Evolutionary conservation across 92 coral and sea anemone species (phyloP), one percentile per base, ranked within the genome.

Genomic region (Phenganax marumi): DNA sequence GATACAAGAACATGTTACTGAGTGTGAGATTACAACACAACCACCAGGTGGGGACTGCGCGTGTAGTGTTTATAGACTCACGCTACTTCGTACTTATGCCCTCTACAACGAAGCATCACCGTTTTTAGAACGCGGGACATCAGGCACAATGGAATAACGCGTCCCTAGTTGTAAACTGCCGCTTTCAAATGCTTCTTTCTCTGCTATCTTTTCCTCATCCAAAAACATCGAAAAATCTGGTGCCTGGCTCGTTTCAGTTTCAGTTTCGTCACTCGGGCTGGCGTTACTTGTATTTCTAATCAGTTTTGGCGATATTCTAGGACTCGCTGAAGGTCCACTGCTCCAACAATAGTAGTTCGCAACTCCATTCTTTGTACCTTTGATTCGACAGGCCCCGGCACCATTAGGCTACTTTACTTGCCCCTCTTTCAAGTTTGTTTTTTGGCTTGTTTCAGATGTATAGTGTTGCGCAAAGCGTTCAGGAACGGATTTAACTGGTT

Each of bases 121-220:
- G 39, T 13, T 72, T 17, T 78, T 78, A 50, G 8, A 19, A 50
- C 12, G 50, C 19, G 81, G 7, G 39, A 78, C 60, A 46, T 78
- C 50, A 1, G 83, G 83, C 50, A 78, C 21, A 26, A 78, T 72
- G 39, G 83, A 78, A 50, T 78, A 77, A 17, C 61, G 83, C 47
- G 60, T 78, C 7, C 83, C 83, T 9, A 61, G 49, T 21, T 61
- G 83, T 16, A 78, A 50, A 61, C 57, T 26, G 16, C 57, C 26
- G 6, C 52, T 25, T 16, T 66, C 80, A 25, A 26, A 24, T 46
- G 6, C 53, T 47, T 66, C 48, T 2, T 78, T 62, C 60, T 78
- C 25, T 33, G 5, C 26, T 46, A 4, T 52, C 52, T 66, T 63
- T 10, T 78, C 46, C 60, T 78, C 25, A 33, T 78, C 46, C 11